Evolutionary conservation across 2,888 invertebrate genomes (phyloP).

Genomic region (Parascotia fuliginaria): DNA sequence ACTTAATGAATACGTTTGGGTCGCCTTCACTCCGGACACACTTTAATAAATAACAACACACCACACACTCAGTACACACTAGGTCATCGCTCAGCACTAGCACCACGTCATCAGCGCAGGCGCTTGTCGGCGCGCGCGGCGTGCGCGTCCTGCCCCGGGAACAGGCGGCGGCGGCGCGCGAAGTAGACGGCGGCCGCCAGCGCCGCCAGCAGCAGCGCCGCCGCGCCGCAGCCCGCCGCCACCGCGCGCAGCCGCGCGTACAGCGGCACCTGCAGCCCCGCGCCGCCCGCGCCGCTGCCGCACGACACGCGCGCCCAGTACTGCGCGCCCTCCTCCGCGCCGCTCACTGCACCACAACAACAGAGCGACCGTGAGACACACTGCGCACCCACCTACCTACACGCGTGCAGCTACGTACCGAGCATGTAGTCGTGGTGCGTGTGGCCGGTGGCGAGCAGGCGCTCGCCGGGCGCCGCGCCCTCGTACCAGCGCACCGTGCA

Average conservation of each 20-base stretch:
- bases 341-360: slow-evolving; percentile 85
- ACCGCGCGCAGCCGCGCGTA: slow-evolving; percentile 89
- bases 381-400: too few species aligned
- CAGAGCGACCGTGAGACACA: background rate
- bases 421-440: slow-evolving; percentile 89
- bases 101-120: slow-evolving; percentile 35
- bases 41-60: slow-evolving; percentile 40
- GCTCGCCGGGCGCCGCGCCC: slow-evolving; percentile 85
- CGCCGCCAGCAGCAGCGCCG: slow-evolving; percentile 88
- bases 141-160: slow-evolving; percentile 30
- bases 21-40: slow-evolving; percentile 16
- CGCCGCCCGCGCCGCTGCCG: slow-evolving; percentile 87
- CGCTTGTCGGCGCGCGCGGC: slow-evolving; percentile 44
- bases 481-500: slow-evolving; percentile 91
- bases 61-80: slow-evolving; percentile 1
- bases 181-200: slow-evolving; percentile 86
- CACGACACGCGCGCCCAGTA: slow-evolving; percentile 92
- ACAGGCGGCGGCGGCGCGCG: slow-evolving; percentile 64
- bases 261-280: slow-evolving; percentile 88
- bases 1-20: slow-evolving; percentile 1
- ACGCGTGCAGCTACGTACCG: slow-evolving; percentile 50
- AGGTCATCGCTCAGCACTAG: slow-evolving; percentile 11
- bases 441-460: slow-evolving; percentile 88
- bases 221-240: slow-evolving; percentile 89
- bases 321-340: slow-evolving; percentile 89